Conservation (phyloP, 2,113 vertebrate genomes). For the Perognathus longimembris region DNA sequence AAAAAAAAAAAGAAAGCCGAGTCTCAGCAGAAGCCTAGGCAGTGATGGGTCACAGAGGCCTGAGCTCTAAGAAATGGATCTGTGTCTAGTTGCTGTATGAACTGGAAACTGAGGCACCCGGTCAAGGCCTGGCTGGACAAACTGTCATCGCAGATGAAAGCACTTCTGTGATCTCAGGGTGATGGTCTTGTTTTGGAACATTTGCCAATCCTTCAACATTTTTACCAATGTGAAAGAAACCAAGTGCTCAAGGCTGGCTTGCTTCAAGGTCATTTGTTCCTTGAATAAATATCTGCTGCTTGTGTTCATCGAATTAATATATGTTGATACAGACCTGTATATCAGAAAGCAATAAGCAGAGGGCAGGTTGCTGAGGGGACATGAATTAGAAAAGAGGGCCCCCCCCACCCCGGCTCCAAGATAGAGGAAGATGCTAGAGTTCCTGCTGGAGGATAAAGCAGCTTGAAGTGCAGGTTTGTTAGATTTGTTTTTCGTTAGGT, state of each 20-base stretch:
- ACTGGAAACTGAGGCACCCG: not conserved
- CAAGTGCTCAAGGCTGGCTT: not conserved
- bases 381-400: not conserved
- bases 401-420: not conserved
- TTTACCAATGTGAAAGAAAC: conserved; percentile 48
- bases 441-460: not conserved
- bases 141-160: conserved; percentile 55
- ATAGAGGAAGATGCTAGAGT: not conserved
- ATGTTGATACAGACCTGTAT: not conserved
- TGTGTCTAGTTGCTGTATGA: not conserved
- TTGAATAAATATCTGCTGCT: not conserved
- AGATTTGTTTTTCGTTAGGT: not conserved
- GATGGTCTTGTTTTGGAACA: conserved; percentile 57
- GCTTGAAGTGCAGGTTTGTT: not conserved
- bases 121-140: not conserved
- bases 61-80: not conserved
- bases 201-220: conserved; percentile 58
- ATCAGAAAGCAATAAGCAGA: not conserved
- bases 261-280: not conserved
- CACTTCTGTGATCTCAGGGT: conserved; percentile 5
- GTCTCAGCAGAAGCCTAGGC: not conserved
- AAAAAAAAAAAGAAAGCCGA: not conserved
- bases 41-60: not conserved
- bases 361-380: not conserved
- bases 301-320: not conserved